Evolutionary conservation across 2,888 invertebrate genomes (phyloP), one percentile per base, ranked within the genome.

Genomic region (Gymnocheta viridis): DNA sequence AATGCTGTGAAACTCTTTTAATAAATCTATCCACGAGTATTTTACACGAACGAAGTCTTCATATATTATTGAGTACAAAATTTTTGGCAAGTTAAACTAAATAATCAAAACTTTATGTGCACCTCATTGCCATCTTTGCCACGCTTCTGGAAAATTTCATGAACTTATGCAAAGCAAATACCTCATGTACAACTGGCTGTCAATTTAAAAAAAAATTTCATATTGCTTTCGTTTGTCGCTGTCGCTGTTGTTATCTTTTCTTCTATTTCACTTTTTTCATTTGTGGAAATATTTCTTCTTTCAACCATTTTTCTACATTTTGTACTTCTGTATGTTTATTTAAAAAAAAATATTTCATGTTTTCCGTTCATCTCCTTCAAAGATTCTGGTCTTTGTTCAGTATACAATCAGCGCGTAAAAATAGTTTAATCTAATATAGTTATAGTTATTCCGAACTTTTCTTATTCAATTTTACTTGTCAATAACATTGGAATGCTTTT

Each of bases 181-280:
- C 58, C 29, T 67, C 67, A 73, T 73, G 38, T 73, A 72, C 41
- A 72, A 41, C 58, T 60, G 32, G 41, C 58, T 73, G 66, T 80
- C 67, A 73, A 73, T 80, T 80, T 32, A 73, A 17, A 35, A 66
- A 38, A 60, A 58, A 67, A n/a, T 32, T 66, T 66, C 32, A 9
- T 19, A n/a, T 29, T 24, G 22, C 17, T 49, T 49, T 35, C 49
- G 22, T 19, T 22, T 67, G 35, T 67, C n/a, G 35, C 32, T 49
- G n/a, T 35, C 32, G 9, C 14, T 67, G 19, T n/a, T 6, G 22
- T 14, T 32, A 35, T 49, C 27, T 32, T 49, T 27, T 49, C 19
- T 27, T 47, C 69, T 7, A 12, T 9, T 19, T 6, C 5, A 32
- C 9, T 7, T 32, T 32, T 32, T 32, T 32, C 32, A 32, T 24